Evolutionary conservation across 2,797 vertebrate species (phyloP), one percentile per base, ranked within the genome.

Genomic region (Fistularia tabacaria): DNA sequence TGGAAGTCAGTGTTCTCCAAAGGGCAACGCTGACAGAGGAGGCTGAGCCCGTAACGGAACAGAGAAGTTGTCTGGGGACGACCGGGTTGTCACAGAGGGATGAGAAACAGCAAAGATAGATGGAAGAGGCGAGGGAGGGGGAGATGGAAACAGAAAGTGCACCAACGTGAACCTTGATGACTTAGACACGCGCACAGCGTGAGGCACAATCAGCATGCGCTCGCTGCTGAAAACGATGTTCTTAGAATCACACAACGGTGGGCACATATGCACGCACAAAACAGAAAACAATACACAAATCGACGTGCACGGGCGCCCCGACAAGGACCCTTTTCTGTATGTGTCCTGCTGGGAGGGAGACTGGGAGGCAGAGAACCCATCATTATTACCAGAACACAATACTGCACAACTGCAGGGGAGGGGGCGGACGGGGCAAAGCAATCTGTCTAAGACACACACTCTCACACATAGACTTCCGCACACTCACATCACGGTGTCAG

Each of bases 111-210:
- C 45, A 73, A 14, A 61, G 66, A 74, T 49, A 63, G 71, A 73
- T 49, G 63, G 51, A 62, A 71, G 71, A 75, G 48, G 38, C 38
- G 47, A 53, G 61, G 67, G 64, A 49, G 59, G 60, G 57, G 50
- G 43, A 46, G n/a, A 46, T 7, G 14, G 12, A 46, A 9, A 46
- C 7, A 46, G 45, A 6, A 14, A 46, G 45, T 8, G 14, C 14
- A 14, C 45, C 47, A 85, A 82, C 84, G 85, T 85, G 82, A 88
- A 84, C 82, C 82, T 79, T 85, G 86, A 88, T 89, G 83, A 88
- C 76, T 85, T 81, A 74, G 80, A 85, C 80, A 76, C 67, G 25
- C 64, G 55, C 80, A 69, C 85, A 84, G 84, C 71, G 60, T 79
- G 87, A 77, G 74, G 72, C 69, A 72, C 83, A 88, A 85, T 85